Conservation (phyloP, 2,113 vertebrate species). For the Macrotis lagotis region DNA sequence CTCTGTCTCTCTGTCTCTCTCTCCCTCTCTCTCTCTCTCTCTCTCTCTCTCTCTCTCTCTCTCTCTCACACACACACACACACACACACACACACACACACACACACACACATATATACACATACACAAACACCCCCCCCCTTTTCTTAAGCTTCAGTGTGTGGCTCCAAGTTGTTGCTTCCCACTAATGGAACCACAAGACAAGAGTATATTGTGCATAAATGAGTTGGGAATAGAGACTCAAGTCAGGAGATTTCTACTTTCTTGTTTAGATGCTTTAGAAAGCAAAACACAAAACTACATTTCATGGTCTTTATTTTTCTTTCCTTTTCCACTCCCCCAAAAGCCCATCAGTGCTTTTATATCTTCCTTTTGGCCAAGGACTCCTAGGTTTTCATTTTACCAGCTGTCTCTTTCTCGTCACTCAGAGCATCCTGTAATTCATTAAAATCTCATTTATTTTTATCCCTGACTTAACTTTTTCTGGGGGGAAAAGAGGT, state of each 20-base stretch:
- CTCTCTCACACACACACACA: too few species aligned
- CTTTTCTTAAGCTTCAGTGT: background rate
- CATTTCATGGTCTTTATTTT: slow-evolving; percentile 25
- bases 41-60: too few species aligned
- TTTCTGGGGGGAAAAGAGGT: background rate
- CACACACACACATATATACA: too few species aligned
- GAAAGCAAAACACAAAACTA: slow-evolving; percentile 28
- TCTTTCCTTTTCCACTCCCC: slow-evolving; percentile 16
- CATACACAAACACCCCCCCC: too few species aligned
- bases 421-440: slow-evolving; percentile 80
- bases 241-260: background rate
- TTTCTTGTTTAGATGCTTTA: slow-evolving; percentile 17
- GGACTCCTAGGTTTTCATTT: slow-evolving; percentile 72
- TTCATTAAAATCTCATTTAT: slow-evolving; percentile 67
- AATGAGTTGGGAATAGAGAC: background rate
- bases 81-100: too few species aligned
- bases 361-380: slow-evolving; percentile 69
- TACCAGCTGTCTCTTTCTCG: slow-evolving; percentile 62
- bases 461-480: slow-evolving; percentile 63
- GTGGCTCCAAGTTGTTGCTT: slow-evolving; percentile 18
- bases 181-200: slow-evolving; percentile 7
- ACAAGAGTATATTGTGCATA: background rate
- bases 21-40: background rate
- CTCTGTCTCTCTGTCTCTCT: too few species aligned
- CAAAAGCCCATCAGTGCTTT: slow-evolving; percentile 47